Evolutionary conservation across 2,797 vertebrate genomes (phyloP).

Genomic region (Pelochelys cantorii): DNA sequence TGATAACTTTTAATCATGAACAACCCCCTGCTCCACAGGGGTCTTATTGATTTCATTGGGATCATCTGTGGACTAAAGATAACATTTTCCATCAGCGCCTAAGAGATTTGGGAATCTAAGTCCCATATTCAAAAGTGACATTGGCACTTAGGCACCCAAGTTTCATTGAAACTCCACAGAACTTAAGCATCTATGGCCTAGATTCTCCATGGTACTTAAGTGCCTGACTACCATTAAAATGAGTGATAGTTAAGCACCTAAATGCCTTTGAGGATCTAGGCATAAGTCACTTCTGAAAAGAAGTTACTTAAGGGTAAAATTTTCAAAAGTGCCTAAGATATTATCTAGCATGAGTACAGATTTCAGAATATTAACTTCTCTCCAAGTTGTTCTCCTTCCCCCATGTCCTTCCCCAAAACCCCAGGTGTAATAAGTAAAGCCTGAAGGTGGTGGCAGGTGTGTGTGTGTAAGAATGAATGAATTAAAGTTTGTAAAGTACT

Average conservation of each 20-base stretch:
- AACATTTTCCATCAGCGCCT: background rate
- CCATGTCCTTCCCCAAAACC: background rate
- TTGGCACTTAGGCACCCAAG: background rate
- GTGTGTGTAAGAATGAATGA: background rate
- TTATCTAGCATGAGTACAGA: background rate
- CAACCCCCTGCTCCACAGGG: background rate
- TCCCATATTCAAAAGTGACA: background rate
- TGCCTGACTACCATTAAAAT: background rate
- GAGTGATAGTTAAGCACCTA: background rate
- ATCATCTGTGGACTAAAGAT: background rate
- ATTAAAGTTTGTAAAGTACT: background rate
- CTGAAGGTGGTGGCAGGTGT: background rate
- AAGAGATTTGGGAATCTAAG: background rate
- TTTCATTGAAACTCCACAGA: background rate
- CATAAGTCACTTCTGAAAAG: background rate
- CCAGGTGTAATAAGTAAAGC: background rate
- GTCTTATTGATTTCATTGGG: background rate
- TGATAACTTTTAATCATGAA: background rate
- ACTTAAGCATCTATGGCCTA: background rate
- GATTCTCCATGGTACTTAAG: background rate
- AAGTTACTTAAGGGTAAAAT: background rate
- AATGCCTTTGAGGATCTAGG: background rate
- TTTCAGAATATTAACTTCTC: background rate
- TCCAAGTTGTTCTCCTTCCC: background rate
- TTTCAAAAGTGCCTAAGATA: background rate